These are phyloP conservation scores for Antheraea yamamai DNA, from an alignment of 2,888 invertebrate species.

Conservation along the genomic window DNA sequence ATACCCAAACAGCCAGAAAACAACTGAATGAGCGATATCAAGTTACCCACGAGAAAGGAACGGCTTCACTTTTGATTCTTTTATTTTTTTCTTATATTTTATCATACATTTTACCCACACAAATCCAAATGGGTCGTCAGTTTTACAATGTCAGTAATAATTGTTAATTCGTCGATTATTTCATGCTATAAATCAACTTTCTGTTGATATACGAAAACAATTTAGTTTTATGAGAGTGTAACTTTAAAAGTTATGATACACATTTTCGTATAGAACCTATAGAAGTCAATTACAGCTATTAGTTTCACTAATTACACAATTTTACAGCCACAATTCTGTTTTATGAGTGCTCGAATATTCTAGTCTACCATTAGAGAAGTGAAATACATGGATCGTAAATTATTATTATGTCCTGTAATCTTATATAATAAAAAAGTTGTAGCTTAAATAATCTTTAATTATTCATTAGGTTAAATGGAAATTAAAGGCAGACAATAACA, in stretches of 20 bases:
- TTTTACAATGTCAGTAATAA: constrained; percentile 26
- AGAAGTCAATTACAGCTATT: constrained; percentile 69
- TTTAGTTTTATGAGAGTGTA: constrained; percentile 54
- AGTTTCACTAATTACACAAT: constrained; percentile 77
- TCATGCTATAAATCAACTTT: constrained; percentile 40
- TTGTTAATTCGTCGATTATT: constrained; percentile 34
- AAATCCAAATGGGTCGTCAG: constrained; percentile 19
- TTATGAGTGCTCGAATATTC: constrained; percentile 63
- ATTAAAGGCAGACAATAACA: constrained; percentile 4
- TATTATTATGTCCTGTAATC: constrained; percentile 65
- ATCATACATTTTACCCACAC: constrained; percentile 15
- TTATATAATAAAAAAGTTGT: constrained; percentile 55
- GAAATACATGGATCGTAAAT: constrained; percentile 57
- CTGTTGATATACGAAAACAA: constrained; percentile 42
- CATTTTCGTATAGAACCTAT: constrained; percentile 51
- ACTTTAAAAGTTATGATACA: constrained; percentile 54
- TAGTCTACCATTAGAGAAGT: constrained; percentile 63
- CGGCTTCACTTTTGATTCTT: constrained; percentile 62
- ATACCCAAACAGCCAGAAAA: constrained; percentile 80
- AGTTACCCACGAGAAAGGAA: constrained; percentile 69
- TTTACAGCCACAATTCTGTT: constrained; percentile 72
- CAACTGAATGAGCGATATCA: constrained; percentile 78
- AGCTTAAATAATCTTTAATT: constrained; percentile 26
- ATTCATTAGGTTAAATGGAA: not conserved
- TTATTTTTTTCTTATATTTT: constrained; percentile 43